Percentiles rank a stretch among this genome's conserved stretches.
phyloP scores from a whole-genome alignment of 2,113 vertebrate species.

The Clarias batrachus region DNA sequence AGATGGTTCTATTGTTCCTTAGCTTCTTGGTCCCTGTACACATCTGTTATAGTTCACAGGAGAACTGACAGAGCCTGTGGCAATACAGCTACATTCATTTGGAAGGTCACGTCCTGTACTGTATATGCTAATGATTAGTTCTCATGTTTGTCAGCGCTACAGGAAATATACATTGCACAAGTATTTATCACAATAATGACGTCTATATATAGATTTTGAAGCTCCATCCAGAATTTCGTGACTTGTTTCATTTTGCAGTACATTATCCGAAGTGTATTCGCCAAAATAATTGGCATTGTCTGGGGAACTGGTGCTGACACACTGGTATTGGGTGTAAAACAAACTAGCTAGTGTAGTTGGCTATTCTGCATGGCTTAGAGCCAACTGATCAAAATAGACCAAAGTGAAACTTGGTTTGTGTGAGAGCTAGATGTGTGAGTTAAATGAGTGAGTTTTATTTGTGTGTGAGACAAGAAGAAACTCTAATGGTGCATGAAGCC shows the following conservation, averaged over 20 bases:
- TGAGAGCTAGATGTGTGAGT: neutral
- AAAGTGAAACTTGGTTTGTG: neutral
- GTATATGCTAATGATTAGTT: conserved; percentile 8
- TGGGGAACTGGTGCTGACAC: neutral
- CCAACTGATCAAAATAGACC: neutral
- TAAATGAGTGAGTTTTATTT: neutral
- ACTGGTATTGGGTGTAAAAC: conserved; percentile 2
- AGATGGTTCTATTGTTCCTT: conserved; percentile 2
- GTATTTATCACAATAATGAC: neutral
- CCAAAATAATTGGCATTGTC: conserved; percentile 3
- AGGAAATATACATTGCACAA: neutral
- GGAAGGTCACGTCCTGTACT: neutral
- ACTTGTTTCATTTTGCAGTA: neutral
- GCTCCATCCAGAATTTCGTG: neutral
- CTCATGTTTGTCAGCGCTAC: neutral
- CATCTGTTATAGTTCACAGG: neutral
- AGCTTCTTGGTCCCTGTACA: conserved; percentile 5
- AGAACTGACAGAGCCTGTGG: neutral
- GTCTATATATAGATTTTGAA: neutral
- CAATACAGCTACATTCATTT: neutral
- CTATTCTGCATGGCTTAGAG: neutral
- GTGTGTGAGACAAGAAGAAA: neutral
- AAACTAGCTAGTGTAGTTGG: neutral
- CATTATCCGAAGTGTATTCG: neutral
- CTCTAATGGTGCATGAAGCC: conserved; percentile 17